These are phyloP conservation scores for Xenotilapia longispinis DNA, from an alignment of 2,113 vertebrate genomes.

Conservation along the genomic window DNA sequence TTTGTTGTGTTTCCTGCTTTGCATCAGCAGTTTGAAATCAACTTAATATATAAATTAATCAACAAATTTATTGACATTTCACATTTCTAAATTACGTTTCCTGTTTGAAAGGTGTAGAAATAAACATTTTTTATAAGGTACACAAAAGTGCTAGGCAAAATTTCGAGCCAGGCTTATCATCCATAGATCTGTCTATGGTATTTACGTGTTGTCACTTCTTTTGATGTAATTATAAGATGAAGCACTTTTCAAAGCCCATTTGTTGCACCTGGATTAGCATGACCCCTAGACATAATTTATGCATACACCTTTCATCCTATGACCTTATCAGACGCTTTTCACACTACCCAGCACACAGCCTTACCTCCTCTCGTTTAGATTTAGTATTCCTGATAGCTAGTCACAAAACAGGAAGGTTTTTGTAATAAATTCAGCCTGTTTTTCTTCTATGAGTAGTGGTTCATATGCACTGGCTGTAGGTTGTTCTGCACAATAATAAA, in stretches of 20 bases:
- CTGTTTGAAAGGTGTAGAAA: background rate
- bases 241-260: background rate
- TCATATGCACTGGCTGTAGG: background rate
- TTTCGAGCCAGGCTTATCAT: background rate
- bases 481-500: background rate
- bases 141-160: background rate
- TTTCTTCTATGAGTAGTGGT: background rate
- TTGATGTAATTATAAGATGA: background rate
- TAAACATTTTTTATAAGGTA: background rate
- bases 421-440: background rate
- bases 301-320: background rate
- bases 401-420: background rate
- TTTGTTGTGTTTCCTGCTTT: background rate
- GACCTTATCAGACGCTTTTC: background rate
- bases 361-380: background rate
- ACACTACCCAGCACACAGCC: background rate
- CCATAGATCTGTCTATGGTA: background rate
- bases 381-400: background rate
- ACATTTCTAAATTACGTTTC: background rate
- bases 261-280: background rate
- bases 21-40: background rate
- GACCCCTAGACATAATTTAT: background rate
- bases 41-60: background rate
- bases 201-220: background rate
- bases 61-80: background rate